Base-by-base conservation (phyloP, 2,797 vertebrate genomes). In the Sebastes reedi region DNA sequence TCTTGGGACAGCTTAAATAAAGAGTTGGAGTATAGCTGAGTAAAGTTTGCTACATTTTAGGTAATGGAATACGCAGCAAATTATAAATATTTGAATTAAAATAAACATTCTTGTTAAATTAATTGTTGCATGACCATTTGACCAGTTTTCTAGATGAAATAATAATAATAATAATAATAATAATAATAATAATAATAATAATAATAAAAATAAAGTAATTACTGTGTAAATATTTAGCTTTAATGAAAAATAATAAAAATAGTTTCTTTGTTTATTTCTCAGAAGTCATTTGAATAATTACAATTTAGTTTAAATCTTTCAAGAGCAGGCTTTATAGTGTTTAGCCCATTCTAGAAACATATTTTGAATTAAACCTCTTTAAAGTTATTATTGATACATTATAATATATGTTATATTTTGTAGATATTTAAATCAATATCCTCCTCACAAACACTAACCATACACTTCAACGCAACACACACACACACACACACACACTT, bases 331-430 rank as follows among this genome's bases (percentile, higher is more conserved):
- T 55, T 16, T 14, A 42, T 0, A 46, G 5, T 3, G 36, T 39
- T 0, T 13, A 39, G 36, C 36, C 0, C 0, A 39, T 39, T 39
- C 36, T 39, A 39, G 36, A 39, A 39, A 39, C 12, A 14, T 39
- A 8, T 50, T 50, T 50, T 20, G 7, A 20, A 50, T 20, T 50
- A 50, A 50, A 50, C 39, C 39, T 42, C 39, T 42, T 42, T 42
- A 42, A 42, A 42, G 0, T 42, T 42, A 16, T 16, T 42, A 42
- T 42, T 39, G 36, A 39, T 14, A 39, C 36, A 39, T 39, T 39
- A 39, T 39, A 39, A 39, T 39, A 39, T 13, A 39, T 39, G 0
- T 39, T 39, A 5, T 39, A 39, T 39, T 39, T 39, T 39, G 0
- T 39, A 39, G 36, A 2, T 2, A 13, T 39, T 13, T 39, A 39